These are phyloP conservation scores for Lasius fuliginosus DNA, from an alignment of 2,888 invertebrate genomes.

Conservation along the genomic window DNA sequence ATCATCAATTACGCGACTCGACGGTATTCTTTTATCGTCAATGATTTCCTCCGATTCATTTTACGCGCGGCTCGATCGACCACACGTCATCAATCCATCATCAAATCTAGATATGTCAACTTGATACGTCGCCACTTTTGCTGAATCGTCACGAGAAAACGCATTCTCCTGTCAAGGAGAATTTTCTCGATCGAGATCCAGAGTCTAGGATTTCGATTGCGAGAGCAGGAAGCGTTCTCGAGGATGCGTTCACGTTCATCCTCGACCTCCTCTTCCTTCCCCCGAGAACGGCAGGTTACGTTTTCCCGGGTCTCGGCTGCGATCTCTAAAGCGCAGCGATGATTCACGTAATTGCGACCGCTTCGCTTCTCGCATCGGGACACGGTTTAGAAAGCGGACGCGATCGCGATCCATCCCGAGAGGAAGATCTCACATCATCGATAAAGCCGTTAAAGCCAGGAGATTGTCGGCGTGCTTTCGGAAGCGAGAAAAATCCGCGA, in stretches of 20 bases:
- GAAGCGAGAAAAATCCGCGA: neutral
- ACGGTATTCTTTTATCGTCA: conserved; percentile 3
- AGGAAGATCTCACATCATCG: conserved; percentile 2
- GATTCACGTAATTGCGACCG: conserved; percentile 55
- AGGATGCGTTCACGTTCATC: conserved; percentile 31
- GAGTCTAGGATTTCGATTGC: neutral
- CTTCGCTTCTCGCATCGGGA: conserved; percentile 7
- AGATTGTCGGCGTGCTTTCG: neutral
- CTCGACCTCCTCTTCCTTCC: conserved; percentile 3
- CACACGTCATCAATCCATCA: neutral
- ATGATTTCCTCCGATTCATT: conserved; percentile 1
- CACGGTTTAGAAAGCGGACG: conserved; percentile 60
- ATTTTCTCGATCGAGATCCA: neutral
- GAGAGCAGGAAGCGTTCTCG: conserved; percentile 34
- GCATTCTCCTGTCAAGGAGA: neutral
- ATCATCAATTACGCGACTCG: conserved; percentile 16
- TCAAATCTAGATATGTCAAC: neutral
- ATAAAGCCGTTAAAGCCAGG: neutral
- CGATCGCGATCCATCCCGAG: neutral
- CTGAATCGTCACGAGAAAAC: neutral
- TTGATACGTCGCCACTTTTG: neutral
- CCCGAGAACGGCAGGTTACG: conserved; percentile 29
- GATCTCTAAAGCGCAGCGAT: conserved; percentile 41
- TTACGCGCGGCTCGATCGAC: neutral
- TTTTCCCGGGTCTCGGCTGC: conserved; percentile 27